phyloP scores from a whole-genome alignment of 1,140 invertebrate genomes.

The Euura lappo region DNA sequence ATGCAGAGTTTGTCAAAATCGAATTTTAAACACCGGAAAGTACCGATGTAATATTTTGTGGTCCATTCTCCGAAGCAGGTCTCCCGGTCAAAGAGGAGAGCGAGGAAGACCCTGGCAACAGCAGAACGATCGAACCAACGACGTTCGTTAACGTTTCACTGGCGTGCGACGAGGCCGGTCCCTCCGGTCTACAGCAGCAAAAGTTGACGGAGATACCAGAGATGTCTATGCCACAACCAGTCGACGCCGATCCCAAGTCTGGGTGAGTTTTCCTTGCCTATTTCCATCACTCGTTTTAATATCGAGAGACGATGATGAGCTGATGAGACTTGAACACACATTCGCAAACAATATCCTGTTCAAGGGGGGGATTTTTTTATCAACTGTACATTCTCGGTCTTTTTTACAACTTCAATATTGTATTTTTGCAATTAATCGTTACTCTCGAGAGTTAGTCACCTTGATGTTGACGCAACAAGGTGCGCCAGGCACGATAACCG shows the following conservation, averaged over 20 bases:
- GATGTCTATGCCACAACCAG: slow-evolving; percentile 44
- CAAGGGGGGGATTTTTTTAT: slow-evolving; percentile 5
- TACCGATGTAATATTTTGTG: not conserved
- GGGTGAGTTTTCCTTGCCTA: slow-evolving; percentile 62
- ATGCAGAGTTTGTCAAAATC: too few species aligned
- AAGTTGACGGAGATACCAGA: slow-evolving; percentile 52
- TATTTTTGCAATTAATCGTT: not conserved
- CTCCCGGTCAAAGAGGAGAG: slow-evolving; percentile 56
- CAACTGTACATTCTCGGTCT: not conserved
- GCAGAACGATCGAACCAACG: slow-evolving; percentile 53
- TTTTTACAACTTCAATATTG: not conserved
- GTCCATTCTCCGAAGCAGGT: slow-evolving; percentile 31
- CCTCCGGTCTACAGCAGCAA: slow-evolving; percentile 62
- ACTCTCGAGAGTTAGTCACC: slow-evolving; percentile 34
- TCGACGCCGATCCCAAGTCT: slow-evolving; percentile 58
- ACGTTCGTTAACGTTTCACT: slow-evolving; percentile 60
- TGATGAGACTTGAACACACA: slow-evolving; percentile 54
- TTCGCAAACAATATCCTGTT: not conserved
- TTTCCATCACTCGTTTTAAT: slow-evolving; percentile 24
- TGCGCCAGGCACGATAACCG: slow-evolving; percentile 38
- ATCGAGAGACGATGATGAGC: slow-evolving; percentile 50
- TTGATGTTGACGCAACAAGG: slow-evolving; percentile 18
- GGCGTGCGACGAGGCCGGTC: slow-evolving; percentile 62
- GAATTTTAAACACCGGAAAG: too few species aligned
- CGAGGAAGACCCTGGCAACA: slow-evolving; percentile 49